Evolutionary conservation across 2,797 vertebrate species (phyloP).

Genomic region (Euphonia xanthogaster): DNA sequence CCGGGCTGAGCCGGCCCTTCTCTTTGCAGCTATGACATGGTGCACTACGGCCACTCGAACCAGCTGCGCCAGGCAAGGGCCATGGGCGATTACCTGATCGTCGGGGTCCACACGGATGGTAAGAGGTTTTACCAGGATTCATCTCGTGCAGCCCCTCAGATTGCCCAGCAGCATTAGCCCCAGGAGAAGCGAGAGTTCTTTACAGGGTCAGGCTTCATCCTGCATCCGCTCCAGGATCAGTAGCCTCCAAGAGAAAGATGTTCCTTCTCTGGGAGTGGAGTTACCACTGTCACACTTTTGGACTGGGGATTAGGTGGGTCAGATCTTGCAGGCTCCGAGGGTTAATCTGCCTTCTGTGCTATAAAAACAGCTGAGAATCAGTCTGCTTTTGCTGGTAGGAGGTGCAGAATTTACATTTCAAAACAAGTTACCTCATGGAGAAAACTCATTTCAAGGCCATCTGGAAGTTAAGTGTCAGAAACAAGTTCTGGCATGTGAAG

Average conservation of each 20-base stretch:
- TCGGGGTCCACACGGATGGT: constrained; percentile 96
- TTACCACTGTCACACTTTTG: neutral
- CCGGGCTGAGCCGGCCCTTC: neutral
- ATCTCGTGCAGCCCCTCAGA: neutral
- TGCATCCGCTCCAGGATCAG: neutral
- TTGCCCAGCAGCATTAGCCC: neutral
- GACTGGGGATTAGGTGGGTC: neutral
- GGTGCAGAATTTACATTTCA: neutral
- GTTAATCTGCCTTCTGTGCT: neutral
- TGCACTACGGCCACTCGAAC: constrained; percentile 95
- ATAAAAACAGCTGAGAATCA: neutral
- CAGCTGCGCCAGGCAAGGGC: constrained; percentile 93
- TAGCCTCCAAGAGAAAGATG: neutral
- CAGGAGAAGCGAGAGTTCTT: neutral
- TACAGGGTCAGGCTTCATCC: neutral
- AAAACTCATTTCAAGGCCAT: accelerated
- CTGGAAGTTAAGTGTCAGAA: neutral
- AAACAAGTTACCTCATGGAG: neutral
- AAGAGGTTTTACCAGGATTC: constrained; percentile 13
- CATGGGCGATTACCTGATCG: constrained; percentile 94
- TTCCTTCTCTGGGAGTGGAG: neutral
- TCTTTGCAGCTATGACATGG: constrained; percentile 92
- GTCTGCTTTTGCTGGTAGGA: neutral
- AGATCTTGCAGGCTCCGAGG: neutral
- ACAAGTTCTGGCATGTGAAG: neutral